Evolutionary conservation across 2,888 invertebrate genomes (phyloP), one percentile per base, ranked within the genome.

Genomic region (Acanthosepion esculentum): DNA sequence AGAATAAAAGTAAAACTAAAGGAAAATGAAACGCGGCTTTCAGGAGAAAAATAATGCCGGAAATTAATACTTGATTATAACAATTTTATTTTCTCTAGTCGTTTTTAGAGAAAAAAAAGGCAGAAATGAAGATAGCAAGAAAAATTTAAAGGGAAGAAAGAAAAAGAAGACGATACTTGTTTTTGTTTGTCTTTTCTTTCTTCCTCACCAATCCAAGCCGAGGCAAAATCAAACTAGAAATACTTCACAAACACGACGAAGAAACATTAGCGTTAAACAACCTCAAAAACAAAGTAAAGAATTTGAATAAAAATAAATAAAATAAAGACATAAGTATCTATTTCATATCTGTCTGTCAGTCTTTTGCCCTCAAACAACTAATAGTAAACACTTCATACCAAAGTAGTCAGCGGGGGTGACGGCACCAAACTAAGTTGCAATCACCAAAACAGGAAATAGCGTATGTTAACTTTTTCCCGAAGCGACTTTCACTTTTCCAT

Each of bases 41-140:
- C 78, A 78, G n/a, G 1, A 78, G 78, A 78, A 78, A 78, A 33
- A 78, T 78, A 78, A 78, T 78, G 78, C 78, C 78, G 78, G 78
- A 78, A 78, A 78, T 78, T 78, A 78, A 78, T 78, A 78, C 78
- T 78, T 78, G 78, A 78, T 78, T 78, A 78, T 78, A 78, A 78
- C 78, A 78, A 78, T 78, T 78, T 78, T 78, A 78, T 78, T 78
- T 78, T 78, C n/a, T 78, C 78, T 78, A 78, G 12, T 78, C n/a
- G 15, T 78, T 33, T 33, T n/a, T 23, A 20, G 12, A 15, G 8
- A 78, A n/a, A 78, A 78, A n/a, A 12, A 64, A 78, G 18, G 15
- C 0, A 10, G n/a, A 10, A 78, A 78, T n/a, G 15, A 78, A 33
- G 20, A 59, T 23, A 59, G 59, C 59, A 59, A 59, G 20, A 78